These are phyloP conservation scores for Gadopsis bispinosus DNA, from an alignment of 2,797 vertebrate species.

Conservation along the genomic window DNA sequence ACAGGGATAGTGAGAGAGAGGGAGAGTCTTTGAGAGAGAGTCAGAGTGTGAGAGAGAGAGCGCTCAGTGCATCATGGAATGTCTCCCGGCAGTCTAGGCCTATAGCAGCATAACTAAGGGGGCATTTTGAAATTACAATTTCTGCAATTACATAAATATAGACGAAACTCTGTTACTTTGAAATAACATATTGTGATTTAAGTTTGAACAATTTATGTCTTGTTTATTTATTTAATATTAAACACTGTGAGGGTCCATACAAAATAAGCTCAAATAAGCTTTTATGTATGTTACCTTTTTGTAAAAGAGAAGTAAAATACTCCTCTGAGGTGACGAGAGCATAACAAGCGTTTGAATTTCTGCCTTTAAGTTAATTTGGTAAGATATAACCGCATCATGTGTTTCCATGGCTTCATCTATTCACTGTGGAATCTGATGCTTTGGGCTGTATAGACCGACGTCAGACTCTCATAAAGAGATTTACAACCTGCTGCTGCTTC, in stretches of 20 bases:
- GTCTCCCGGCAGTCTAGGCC: no score
- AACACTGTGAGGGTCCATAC: neutral
- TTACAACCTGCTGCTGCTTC: conserved; percentile 18
- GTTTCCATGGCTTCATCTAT: conserved; percentile 25
- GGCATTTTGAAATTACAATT: neutral
- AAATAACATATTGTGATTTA: neutral
- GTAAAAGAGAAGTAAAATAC: conserved; percentile 10
- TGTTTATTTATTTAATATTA: neutral
- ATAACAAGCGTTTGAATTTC: conserved; percentile 24
- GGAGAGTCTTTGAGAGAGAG: no score
- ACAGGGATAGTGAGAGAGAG: no score
- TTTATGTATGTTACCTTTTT: neutral
- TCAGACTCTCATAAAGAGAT: conserved; percentile 45
- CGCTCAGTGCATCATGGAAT: no score
- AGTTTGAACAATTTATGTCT: neutral
- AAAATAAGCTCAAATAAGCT: neutral
- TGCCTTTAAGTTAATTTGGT: conserved; percentile 33
- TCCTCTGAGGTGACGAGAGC: conserved; percentile 17
- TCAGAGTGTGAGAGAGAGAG: no score
- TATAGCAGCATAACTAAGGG: no score
- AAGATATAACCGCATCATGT: neutral
- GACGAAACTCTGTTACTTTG: neutral
- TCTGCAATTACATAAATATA: neutral
- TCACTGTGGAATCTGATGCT: conserved; percentile 17
- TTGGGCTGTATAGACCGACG: conserved; percentile 31